phyloP scores from a whole-genome alignment of 2,888 invertebrate species.

The Cistogaster globosa region DNA sequence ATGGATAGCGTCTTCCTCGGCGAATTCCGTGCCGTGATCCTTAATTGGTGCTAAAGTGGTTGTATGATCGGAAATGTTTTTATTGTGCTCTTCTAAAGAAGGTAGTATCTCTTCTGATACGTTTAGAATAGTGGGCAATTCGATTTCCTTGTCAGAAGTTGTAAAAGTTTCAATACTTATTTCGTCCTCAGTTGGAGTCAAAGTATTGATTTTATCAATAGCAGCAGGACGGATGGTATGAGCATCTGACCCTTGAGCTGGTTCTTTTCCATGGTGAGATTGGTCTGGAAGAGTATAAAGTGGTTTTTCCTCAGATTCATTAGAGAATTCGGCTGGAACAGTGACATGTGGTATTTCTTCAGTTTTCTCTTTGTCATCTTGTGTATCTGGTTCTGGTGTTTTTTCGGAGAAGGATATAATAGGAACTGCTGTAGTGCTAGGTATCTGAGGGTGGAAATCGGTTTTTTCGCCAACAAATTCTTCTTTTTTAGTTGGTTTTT shows the following conservation, averaged over 20 bases:
- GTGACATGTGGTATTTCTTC: slow-evolving; percentile 26
- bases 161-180: slow-evolving; percentile 1
- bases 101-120: slow-evolving; percentile 8
- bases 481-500: slow-evolving; percentile 36
- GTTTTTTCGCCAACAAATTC: slow-evolving; percentile 31
- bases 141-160: slow-evolving; percentile 22
- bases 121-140: background rate
- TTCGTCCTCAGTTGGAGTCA: slow-evolving; percentile 47
- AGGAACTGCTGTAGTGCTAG: slow-evolving; percentile 32
- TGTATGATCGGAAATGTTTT: background rate
- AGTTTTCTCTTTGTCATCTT: slow-evolving; percentile 35
- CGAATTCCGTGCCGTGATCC: slow-evolving; percentile 20
- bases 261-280: too few relatives aligned
- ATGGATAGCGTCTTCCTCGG: slow-evolving; percentile 47
- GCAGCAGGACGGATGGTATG: slow-evolving; percentile 35
- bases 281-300: too few relatives aligned
- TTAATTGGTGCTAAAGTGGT: background rate
- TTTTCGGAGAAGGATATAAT: slow-evolving; percentile 1
- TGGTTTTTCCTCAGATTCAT: slow-evolving; percentile 25
- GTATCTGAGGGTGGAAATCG: slow-evolving; percentile 7
- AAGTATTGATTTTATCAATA: slow-evolving; percentile 46
- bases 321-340: background rate
- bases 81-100: slow-evolving; percentile 25
- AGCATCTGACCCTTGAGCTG: slow-evolving; percentile 28
- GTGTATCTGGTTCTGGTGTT: background rate